These are phyloP conservation scores for Drosophila rufa DNA, from an alignment of 1,140 invertebrate species.

Conservation along the genomic window DNA sequence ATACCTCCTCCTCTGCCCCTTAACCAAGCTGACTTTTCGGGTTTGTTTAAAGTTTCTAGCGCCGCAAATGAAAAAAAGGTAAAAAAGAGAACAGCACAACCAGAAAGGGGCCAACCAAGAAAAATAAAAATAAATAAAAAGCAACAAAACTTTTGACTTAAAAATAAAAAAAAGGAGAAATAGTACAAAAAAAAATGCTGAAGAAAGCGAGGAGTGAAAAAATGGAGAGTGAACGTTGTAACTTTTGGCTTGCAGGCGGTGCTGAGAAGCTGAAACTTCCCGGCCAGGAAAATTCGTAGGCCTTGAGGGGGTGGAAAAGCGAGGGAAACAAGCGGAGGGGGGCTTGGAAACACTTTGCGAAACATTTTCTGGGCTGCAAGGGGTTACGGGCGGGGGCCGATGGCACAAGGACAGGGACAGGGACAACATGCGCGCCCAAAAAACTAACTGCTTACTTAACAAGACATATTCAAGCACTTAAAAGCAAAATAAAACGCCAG, in stretches of 20 bases:
- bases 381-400: not conserved
- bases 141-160: constrained; percentile 67
- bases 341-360: constrained; percentile 48
- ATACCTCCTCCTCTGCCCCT: not conserved
- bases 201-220: constrained; percentile 32
- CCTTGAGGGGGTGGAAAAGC: constrained; percentile 2
- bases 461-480: constrained; percentile 83
- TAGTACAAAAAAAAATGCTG: constrained; percentile 2
- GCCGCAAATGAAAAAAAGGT: constrained; percentile 31
- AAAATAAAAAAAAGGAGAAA: constrained; percentile 7
- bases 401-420: constrained; percentile 18
- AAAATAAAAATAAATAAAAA: constrained; percentile 72
- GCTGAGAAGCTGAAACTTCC: constrained; percentile 41
- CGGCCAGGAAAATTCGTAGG: constrained; percentile 42
- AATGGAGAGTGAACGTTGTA: constrained; percentile 54
- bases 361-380: constrained; percentile 31
- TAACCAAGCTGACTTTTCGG: constrained; percentile 55
- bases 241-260: constrained; percentile 62
- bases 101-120: constrained; percentile 31
- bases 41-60: constrained; percentile 67
- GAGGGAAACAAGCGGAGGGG: not conserved
- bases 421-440: constrained; percentile 57
- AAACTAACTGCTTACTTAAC: constrained; percentile 83
- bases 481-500: constrained; percentile 74
- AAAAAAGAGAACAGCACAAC: constrained; percentile 20